phyloP scores from a whole-genome alignment of 2,888 invertebrate genomes.

The Parapristionchus giblindavisi region DNA sequence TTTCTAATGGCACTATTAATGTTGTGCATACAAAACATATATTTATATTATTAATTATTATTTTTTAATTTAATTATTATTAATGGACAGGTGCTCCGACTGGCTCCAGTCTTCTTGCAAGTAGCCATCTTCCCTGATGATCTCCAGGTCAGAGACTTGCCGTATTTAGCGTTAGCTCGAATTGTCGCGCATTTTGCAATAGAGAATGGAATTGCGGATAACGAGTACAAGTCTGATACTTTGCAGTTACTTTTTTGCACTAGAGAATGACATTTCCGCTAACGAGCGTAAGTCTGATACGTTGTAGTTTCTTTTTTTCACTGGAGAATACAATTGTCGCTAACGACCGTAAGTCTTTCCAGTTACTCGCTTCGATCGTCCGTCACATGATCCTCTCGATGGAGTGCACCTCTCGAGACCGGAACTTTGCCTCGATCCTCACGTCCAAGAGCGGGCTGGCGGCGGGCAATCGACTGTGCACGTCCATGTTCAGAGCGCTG shows the following conservation, averaged over 20 bases:
- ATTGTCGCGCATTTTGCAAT: background rate
- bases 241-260: background rate
- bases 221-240: background rate
- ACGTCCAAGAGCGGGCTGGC: slow-evolving; percentile 10
- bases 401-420: slow-evolving; percentile 40
- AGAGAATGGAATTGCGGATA: too few species aligned
- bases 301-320: background rate
- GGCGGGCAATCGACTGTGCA: slow-evolving; percentile 27
- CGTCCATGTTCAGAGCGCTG: slow-evolving; percentile 27
- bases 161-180: too few species aligned
- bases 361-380: slow-evolving; percentile 51
- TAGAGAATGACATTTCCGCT: background rate
- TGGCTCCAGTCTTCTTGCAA: slow-evolving; percentile 32
- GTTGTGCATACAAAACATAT: background rate
- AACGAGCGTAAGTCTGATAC: background rate
- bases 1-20: background rate
- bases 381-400: slow-evolving; percentile 56
- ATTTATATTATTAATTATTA: too few species aligned
- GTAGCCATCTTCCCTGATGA: slow-evolving; percentile 41
- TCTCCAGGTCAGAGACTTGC: slow-evolving; percentile 41
- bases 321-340: background rate
- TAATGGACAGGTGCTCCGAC: slow-evolving; percentile 17
- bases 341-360: background rate
- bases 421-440: slow-evolving; percentile 30
- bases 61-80: background rate